Base-by-base conservation (phyloP, 2,113 vertebrate genomes). In the Pelobates fuscus region DNA sequence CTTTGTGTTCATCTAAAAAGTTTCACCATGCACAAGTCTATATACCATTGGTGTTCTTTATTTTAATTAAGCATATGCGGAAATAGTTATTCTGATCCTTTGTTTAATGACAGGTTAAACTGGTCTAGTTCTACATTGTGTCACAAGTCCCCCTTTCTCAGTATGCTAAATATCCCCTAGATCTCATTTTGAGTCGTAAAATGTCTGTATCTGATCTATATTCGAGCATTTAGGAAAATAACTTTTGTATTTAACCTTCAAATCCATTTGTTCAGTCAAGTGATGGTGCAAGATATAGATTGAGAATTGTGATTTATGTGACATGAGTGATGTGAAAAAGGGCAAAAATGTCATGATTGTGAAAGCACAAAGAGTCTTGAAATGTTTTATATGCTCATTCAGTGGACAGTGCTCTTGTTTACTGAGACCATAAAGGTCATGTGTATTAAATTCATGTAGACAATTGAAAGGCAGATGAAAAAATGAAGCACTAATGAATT, bases 251-350 rank as follows among this genome's bases (percentile, higher is more conserved):
- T 76, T 76, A 76, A 76, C 72, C 72, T 76, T 67, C 55, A 32
- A 32, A 60, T 54, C 10, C 55, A 60, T 67, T 76, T 67, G 55
- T 49, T 76, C 72, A 76, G 72, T 75, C 72, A 76, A 75, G 52
- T 67, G 71, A 44, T 74, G 71, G 63, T 67, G 71, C 54, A 59
- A 75, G 67, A 57, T 67, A 66, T 67, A 67, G 71, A 67, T 75
- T 59, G 52, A 75, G 63, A 75, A 58, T 66, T 59, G 43, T 75
- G 71, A 67, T 75, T 75, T 46, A 75, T 67, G 52, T 75, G 71
- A 75, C 71, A 75, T 59, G 49, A 59, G 57, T 67, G 64, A 60
- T 61, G 60, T 59, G 44, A 76, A 76, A 70, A 67, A 67, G 72
- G 64, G 66, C 72, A 76, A 32, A 67, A 76, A 67, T 67, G 71